Conservation (phyloP, 2,797 vertebrate genomes). For the Numenius phaeopus region DNA sequence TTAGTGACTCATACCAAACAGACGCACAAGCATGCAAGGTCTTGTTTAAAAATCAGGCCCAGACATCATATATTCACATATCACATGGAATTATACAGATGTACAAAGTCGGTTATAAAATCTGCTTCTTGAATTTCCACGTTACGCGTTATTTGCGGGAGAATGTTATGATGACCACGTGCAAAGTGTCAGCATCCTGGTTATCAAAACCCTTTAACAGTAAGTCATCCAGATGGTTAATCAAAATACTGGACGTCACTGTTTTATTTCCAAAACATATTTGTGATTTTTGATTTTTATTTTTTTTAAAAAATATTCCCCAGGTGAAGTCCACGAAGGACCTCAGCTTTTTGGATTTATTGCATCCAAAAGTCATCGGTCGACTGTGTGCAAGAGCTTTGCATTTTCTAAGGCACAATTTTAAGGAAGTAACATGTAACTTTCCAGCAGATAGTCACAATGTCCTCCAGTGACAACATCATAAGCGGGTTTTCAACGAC, state of each 20-base stretch:
- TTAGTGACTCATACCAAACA: background rate
- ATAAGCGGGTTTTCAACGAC: background rate
- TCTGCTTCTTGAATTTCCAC: conserved; percentile 30
- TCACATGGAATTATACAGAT: conserved; percentile 19
- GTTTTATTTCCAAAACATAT: conserved; percentile 68
- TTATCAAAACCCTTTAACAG: conserved; percentile 71
- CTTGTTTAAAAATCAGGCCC: conserved; percentile 38
- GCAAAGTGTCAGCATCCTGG: conserved; percentile 74
- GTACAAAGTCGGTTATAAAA: conserved; percentile 65
- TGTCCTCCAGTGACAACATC: conserved; percentile 38
- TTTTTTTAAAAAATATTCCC: conserved; percentile 46
- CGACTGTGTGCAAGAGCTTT: conserved; percentile 79
- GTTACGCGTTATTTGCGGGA: conserved; percentile 21
- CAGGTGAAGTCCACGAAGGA: conserved; percentile 47
- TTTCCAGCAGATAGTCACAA: conserved; percentile 57
- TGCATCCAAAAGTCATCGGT: conserved; percentile 69
- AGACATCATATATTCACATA: conserved; percentile 34
- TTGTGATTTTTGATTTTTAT: background rate
- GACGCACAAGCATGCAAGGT: conserved; percentile 53
- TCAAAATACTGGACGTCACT: conserved; percentile 66
- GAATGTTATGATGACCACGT: conserved; percentile 67
- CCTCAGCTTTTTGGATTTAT: conserved; percentile 65
- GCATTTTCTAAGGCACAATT: conserved; percentile 94
- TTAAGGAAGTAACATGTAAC: conserved; percentile 78
- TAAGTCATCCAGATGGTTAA: conserved; percentile 71